Evolutionary conservation across 2,888 invertebrate genomes (phyloP), one percentile per base, ranked within the genome.

Genomic region (Sesamia inferens): DNA sequence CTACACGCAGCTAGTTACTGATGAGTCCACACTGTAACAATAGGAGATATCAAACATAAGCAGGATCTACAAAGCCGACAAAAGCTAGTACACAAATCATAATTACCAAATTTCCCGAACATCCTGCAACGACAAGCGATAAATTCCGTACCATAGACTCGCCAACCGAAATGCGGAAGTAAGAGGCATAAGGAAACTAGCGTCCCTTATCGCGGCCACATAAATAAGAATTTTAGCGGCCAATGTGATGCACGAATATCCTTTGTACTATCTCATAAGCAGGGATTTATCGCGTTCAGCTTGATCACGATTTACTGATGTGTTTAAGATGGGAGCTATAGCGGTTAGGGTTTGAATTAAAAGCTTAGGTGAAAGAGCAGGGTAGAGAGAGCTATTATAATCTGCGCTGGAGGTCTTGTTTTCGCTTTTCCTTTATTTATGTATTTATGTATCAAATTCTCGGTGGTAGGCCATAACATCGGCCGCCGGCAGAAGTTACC

Each of bases 201-300:
- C 73, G 77, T 74, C 76, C 73, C 78, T 85, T 86, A 87, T 88
- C 87, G 86, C 82, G 85, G 87, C 85, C 89, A 91, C 90, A 93
- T 93, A 93, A 93, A 93, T 93, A 93, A 93, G 93, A 93, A 91
- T 93, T 93, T 93, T 92, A 92, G 93, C 92, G 88, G 84, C 81
- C 87, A 85, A 87, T 87, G 88, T 90, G 89, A 90, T 89, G 90
- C 89, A 86, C 81, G 88, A 90, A 88, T 88, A 91, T 91, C 89
- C 92, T 90, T 88, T 89, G 90, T 91, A 93, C 91, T 93, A 93
- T 93, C 93, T 90, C 92, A 92, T 91, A 90, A 92, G 92, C 86
- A 90, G 89, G 92, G 93, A 93, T 93, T 93, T 93, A 93, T 93
- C 93, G 90, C 91, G 87, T 87, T 88, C 81, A 87, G 75, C 90